Percentiles rank a stretch among this genome's conserved stretches.
These are phyloP conservation scores for Macrotrachela quadricornifera DNA, from an alignment of 1,140 invertebrate species.

Conservation along the genomic window DNA sequence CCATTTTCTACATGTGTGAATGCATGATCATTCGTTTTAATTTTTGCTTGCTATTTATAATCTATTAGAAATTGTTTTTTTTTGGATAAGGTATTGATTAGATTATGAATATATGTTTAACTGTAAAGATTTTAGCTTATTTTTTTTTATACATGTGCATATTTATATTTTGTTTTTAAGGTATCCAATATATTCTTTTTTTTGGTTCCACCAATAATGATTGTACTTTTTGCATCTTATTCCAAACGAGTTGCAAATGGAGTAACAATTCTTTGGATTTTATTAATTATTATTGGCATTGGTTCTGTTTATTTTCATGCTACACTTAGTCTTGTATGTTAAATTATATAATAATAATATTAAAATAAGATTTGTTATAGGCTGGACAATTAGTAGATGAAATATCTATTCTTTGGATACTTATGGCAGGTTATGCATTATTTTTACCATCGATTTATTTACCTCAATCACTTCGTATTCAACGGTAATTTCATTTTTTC, in stretches of 20 bases:
- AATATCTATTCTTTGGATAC: constrained; percentile 54
- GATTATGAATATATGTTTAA: no score
- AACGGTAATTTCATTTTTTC: constrained; percentile 34
- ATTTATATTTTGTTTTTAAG: constrained; percentile 28
- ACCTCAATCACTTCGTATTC: constrained; percentile 40
- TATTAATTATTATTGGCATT: constrained; percentile 51
- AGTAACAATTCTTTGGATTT: constrained; percentile 52
- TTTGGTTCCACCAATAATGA: constrained; percentile 48
- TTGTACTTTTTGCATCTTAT: constrained; percentile 51
- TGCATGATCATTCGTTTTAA: no score
- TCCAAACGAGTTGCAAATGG: constrained; percentile 46
- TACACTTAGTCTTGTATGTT: constrained; percentile 44
- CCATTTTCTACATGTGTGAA: no score
- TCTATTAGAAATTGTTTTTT: no score
- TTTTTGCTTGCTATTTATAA: no score
- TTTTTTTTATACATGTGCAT: no score
- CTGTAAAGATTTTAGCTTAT: no score
- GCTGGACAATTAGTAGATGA: constrained; percentile 52
- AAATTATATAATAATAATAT: not conserved
- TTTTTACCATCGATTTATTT: constrained; percentile 48
- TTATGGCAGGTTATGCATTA: constrained; percentile 48
- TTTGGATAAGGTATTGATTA: no score
- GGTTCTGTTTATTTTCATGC: constrained; percentile 61
- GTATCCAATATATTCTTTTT: constrained; percentile 56
- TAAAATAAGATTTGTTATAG: not conserved